Evolutionary conservation across 1,140 invertebrate genomes (phyloP), one percentile per base, ranked within the genome.

Genomic region (Plectus sambesii): DNA sequence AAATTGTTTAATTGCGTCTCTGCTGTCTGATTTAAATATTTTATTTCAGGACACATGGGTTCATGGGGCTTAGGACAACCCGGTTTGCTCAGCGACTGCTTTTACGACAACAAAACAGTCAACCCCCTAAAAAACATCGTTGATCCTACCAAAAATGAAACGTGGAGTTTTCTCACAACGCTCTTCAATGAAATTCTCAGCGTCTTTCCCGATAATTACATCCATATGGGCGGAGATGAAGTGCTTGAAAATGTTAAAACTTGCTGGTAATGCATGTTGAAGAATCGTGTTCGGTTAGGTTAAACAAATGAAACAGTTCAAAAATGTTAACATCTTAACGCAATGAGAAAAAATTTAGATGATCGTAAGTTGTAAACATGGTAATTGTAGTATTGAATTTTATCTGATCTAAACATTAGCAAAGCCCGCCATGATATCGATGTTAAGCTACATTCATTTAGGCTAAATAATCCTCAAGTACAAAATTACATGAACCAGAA

Each of bases 171-270:
- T 26, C 46, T 71, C 12, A 61, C 61, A 22, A 53, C 46, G 12
- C 47, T 70, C 23, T 49, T 72, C 15, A 33, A 56, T 41, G 70
- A 88, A 73, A 73, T 84, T 2, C 69, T 74, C 5, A 36, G 66
- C 0, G 61, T 79, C 23, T 87, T 89, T 63, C 77, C 77, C 0
- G 85, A 88, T 56, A 70, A 77, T 51, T 86, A 81, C 67, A 61
- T 87, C 20, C 85, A 88, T 70, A 64, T 88, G 0, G 88, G 88
- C n/a, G 87, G 86, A 1, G 87, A 94, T 69, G 88, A 94, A 75
- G 86, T 93, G 67, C 23, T 27, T 1, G 22, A 37, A 19, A 26
- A 55, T 43, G 66, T 17, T 61, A 53, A 26, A 23, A 26, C 33
- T 26, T 67, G 20, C 62, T 70, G 50, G 43, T 26, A 72, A 71